A percentile compares a stretch with the other conserved stretches of the same genome.
These are phyloP conservation scores for Eublepharis macularius DNA, from an alignment of 2,113 vertebrate species.

Conservation along the genomic window DNA sequence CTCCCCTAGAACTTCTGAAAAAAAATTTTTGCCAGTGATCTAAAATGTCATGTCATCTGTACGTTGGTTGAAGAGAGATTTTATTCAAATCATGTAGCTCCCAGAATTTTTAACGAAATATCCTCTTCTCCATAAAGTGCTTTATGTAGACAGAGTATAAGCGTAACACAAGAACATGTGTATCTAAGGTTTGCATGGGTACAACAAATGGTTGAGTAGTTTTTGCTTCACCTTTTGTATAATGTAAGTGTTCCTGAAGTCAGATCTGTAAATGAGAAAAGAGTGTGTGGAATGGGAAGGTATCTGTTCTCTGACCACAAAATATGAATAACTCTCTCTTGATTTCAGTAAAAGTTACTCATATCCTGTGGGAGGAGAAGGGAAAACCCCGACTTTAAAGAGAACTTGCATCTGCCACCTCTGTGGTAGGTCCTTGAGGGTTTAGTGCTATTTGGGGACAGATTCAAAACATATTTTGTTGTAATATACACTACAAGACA, in stretches of 20 bases:
- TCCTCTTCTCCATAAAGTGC: no score
- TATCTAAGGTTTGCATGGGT: neutral
- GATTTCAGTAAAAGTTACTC: conserved; percentile 28
- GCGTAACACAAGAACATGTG: no score
- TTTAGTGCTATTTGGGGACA: conserved; percentile 32
- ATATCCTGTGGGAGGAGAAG: conserved; percentile 16
- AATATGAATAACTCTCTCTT: conserved; percentile 14
- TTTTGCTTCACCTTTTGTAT: neutral
- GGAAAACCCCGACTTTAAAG: conserved; percentile 4
- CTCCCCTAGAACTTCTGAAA: no score
- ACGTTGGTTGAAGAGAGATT: no score
- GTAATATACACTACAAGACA: conserved; percentile 7
- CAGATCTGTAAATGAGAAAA: neutral
- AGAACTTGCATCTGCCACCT: conserved; percentile 9
- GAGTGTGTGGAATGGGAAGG: neutral
- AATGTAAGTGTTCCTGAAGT: neutral
- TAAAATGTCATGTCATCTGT: no score
- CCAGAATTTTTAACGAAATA: no score
- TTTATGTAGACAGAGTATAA: no score
- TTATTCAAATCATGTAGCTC: no score
- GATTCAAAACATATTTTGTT: conserved; percentile 37
- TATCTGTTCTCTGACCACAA: conserved; percentile 7
- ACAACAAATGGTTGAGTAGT: neutral
- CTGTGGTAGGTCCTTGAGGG: conserved; percentile 37
- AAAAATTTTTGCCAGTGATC: no score